Percentiles rank a stretch among this genome's conserved stretches.
Evolutionary conservation across 1,140 invertebrate species (phyloP).

Genomic region (Euura saliciscinereae): DNA sequence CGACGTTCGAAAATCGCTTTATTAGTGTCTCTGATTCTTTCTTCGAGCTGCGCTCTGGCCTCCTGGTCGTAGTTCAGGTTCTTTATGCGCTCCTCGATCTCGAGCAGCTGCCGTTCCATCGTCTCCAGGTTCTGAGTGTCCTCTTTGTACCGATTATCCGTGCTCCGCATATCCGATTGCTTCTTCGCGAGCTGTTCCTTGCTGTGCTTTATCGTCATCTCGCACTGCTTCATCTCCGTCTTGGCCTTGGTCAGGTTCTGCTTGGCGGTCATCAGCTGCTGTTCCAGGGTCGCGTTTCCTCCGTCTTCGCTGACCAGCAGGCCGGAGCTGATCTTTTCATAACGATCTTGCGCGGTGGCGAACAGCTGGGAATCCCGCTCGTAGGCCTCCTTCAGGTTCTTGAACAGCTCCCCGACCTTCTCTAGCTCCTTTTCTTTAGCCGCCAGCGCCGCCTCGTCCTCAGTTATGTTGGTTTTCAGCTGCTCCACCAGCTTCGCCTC

Average conservation of each 20-base stretch:
- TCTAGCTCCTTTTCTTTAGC: slow-evolving; percentile 72
- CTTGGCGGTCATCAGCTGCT: slow-evolving; percentile 85
- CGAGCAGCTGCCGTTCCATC: slow-evolving; percentile 68
- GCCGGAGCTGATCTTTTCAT: slow-evolving; percentile 84
- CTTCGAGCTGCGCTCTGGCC: slow-evolving; percentile 64
- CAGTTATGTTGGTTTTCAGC: slow-evolving; percentile 70
- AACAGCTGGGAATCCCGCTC: slow-evolving; percentile 72
- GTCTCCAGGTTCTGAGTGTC: slow-evolving; percentile 70
- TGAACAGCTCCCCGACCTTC: slow-evolving; percentile 70
- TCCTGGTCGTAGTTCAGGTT: slow-evolving; percentile 75
- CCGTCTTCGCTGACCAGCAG: slow-evolving; percentile 81
- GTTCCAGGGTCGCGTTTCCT: slow-evolving; percentile 83
- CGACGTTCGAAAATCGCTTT: slow-evolving; percentile 61
- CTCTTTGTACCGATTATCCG: slow-evolving; percentile 73
- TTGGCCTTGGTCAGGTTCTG: slow-evolving; percentile 76
- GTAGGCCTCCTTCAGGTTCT: slow-evolving; percentile 72
- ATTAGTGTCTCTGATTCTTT: slow-evolving; percentile 59
- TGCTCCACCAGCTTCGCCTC: slow-evolving; percentile 75
- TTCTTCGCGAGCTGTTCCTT: slow-evolving; percentile 73
- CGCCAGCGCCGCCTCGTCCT: slow-evolving; percentile 72
- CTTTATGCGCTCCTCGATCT: slow-evolving; percentile 62
- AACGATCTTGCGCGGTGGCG: slow-evolving; percentile 76
- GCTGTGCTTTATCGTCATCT: slow-evolving; percentile 78
- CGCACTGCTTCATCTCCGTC: slow-evolving; percentile 79
- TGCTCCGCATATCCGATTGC: slow-evolving; percentile 72